Base-by-base conservation (phyloP, 2,888 invertebrate genomes). In the Achlya flavicornis region DNA sequence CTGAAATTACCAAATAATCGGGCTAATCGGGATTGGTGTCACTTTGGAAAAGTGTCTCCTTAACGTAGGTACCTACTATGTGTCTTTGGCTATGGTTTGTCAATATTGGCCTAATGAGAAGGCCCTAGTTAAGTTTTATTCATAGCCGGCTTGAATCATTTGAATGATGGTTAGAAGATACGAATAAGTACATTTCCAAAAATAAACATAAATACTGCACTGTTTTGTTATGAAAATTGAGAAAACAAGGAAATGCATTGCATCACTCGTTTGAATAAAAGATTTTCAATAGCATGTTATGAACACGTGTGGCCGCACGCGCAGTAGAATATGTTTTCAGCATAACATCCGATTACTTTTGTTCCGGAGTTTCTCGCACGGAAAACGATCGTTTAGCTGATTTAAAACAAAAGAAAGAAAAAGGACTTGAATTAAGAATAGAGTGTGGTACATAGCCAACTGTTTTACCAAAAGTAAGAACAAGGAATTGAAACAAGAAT, bases 201-300 rank as follows among this genome's bases (percentile, higher is more conserved):
- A 38, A 38, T 35, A 35, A 35, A 35, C 35, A 26, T 3, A 41
- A 10, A 4, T 43, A 43, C 14, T 43, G 14, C 43, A 43, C 38
- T 38, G n/a, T n/a, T 19, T 53, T 53, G 53, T 53, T 53, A 53
- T 53, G 53, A 19, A 53, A 53, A 53, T 10, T 19, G 7, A 10
- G 19, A 19, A 53, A 53, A 46, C 46, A n/a, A 53, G 53, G 53
- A 53, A 53, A 53, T 46, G 7, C n/a, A 46, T 53, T 53, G 19
- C 53, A 53, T 53, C 19, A 53, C 4, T 16, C 6, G 53, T 53
- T 53, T 53, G 53, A 53, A 19, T 53, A 53, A 53, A 53, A 53
- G 19, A 53, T 53, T 53, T 48, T 53, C 19, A 53, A 53, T 53
- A 19, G 53, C 53, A 53, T 53, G 53, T 53, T 53, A 53, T 53